phyloP scores from a whole-genome alignment of 2,888 invertebrate species.

The Drymonia ruficornis region DNA sequence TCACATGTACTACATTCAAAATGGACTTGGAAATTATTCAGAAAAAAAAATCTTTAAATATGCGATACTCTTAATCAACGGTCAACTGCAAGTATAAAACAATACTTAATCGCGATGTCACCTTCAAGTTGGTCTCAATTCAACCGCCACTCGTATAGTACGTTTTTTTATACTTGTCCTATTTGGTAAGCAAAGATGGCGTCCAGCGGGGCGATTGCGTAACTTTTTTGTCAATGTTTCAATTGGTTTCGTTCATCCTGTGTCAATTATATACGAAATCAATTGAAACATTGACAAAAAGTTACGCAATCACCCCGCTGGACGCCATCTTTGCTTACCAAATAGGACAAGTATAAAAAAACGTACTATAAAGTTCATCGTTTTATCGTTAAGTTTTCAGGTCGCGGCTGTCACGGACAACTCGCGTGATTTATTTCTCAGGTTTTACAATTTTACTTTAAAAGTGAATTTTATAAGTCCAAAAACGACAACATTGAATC shows the following conservation, averaged over 20 bases:
- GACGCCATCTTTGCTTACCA: no score
- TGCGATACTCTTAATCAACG: background rate
- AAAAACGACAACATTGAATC: background rate
- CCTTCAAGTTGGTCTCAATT: conserved; percentile 32
- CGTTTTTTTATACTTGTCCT: no score
- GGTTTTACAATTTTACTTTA: conserved; percentile 37
- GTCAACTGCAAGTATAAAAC: background rate
- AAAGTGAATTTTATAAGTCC: background rate
- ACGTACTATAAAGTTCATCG: conserved; percentile 56
- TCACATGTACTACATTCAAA: background rate
- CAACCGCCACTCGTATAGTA: conserved; percentile 40
- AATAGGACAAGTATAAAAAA: no score
- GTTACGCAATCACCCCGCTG: no score
- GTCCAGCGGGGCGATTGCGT: no score
- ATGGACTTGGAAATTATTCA: no score
- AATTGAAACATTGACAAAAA: no score
- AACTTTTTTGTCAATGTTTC: no score
- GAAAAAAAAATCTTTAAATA: background rate
- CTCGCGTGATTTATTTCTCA: conserved; percentile 49
- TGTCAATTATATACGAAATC: no score
- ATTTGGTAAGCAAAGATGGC: no score
- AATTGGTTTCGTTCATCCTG: no score
- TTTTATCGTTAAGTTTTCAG: conserved; percentile 59
- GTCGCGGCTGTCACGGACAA: conserved; percentile 53
- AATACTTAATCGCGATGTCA: conserved; percentile 11